Conservation (phyloP, 92 coral and sea anemone species). For the Diadumene lineata region DNA sequence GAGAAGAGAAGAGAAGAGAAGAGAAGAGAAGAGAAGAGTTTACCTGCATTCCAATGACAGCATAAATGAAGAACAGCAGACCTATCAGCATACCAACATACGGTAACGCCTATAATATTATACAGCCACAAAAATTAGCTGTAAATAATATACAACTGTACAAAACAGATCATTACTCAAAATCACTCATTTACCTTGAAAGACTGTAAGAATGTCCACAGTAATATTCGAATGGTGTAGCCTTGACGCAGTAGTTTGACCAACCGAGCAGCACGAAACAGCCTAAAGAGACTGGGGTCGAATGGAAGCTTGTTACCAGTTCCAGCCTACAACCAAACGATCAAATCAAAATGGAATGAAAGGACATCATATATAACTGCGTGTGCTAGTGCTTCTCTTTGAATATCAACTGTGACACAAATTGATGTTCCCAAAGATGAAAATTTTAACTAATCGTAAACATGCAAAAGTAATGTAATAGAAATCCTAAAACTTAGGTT, state of each 20-base stretch:
- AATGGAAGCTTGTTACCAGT: conserved; percentile 40
- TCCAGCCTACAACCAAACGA: neutral
- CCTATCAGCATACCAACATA: conserved; percentile 95
- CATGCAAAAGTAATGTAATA: too few relatives aligned
- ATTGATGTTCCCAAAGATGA: too few relatives aligned
- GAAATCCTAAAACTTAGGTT: too few relatives aligned
- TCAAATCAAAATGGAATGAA: too few relatives aligned
- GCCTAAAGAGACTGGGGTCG: conserved; percentile 97
- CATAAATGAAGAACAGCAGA: conserved; percentile 94
- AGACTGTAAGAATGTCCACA: conserved; percentile 97
- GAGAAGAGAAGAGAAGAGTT: neutral
- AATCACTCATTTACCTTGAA: conserved; percentile 98
- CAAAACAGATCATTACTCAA: too few relatives aligned
- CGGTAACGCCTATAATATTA: conserved; percentile 79
- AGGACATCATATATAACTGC: too few relatives aligned
- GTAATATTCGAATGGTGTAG: conserved; percentile 81
- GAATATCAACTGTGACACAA: too few relatives aligned
- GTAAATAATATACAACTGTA: too few relatives aligned
- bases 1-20: neutral
- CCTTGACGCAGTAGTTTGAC: conserved; percentile 95
- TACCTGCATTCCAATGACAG: conserved; percentile 99
- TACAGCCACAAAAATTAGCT: neutral
- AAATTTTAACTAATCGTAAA: too few relatives aligned
- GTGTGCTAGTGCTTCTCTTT: too few relatives aligned
- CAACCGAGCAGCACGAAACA: conserved; percentile 97